These are phyloP conservation scores for Drosophila pruinosa DNA, from an alignment of 1,140 invertebrate genomes.

Conservation along the genomic window DNA sequence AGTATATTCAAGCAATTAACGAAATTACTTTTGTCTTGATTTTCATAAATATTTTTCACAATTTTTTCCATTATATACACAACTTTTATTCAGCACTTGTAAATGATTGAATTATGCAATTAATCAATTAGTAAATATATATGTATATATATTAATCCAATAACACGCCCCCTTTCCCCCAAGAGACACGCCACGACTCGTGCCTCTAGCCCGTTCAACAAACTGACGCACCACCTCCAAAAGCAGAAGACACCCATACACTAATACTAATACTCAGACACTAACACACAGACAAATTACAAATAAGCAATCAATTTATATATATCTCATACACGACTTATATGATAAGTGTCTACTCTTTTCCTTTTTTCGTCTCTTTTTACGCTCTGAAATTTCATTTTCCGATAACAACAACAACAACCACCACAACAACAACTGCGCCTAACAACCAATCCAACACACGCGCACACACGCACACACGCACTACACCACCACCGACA, in stretches of 20 bases:
- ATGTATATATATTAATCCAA: conserved; percentile 7
- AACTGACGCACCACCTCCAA: conserved; percentile 57
- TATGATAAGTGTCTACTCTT: conserved; percentile 81
- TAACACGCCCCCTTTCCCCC: not conserved
- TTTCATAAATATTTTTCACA: not conserved
- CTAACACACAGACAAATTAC: conserved; percentile 42
- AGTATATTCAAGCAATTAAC: conserved; percentile 5
- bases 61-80: not conserved
- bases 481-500: conserved; percentile 25
- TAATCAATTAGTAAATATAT: conserved; percentile 17
- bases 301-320: conserved; percentile 67
- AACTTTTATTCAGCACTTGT: conserved; percentile 3
- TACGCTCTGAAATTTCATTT: conserved; percentile 81
- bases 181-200: conserved; percentile 7
- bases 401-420: conserved; percentile 64
- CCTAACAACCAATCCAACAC: conserved; percentile 22
- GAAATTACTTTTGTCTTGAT: not conserved
- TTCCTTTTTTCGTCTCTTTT: conserved; percentile 81
- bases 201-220: not conserved
- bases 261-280: not conserved
- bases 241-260: conserved; percentile 16
- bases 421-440: conserved; percentile 45
- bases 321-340: conserved; percentile 79
- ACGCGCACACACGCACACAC: conserved; percentile 48
- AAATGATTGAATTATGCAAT: not conserved